Base-by-base conservation (phyloP, 30 jellyfish, hydroid and myxozoan genomes). In the Aurelia sp. region DNA sequence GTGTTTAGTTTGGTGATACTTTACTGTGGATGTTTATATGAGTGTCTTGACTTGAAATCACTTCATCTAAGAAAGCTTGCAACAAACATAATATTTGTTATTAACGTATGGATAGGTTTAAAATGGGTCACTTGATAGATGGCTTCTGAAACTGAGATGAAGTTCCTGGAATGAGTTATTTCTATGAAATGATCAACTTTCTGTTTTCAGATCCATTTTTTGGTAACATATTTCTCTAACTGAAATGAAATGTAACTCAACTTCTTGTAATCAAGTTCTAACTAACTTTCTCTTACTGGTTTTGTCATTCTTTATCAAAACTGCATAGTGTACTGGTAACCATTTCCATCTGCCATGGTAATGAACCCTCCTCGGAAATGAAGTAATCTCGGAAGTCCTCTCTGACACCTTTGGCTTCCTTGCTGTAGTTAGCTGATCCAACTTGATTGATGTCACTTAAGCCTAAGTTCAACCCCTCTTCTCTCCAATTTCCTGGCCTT, bases 401-500 rank as follows among this genome's bases (percentile, higher is more conserved):
- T 57, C 92, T 53, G 21, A 91, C 96, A 31, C 61, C 74, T 84
- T 76, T 85, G 53, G 97, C 97, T 76, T 75, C 90, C 27, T 76
- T 51, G 75, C 88, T 60, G 59, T 75, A 76, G 72, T 84, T 91
- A 27, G 71, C 71, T 20, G 96, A 84, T 51, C 96, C 97, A 58
- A 82, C 48, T 44, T 72, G 81, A 33, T 53, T 76, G 74, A 65
- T 73, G n/a, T 48, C 79, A 63, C 10, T 68, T 59, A 78, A 30
- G 79, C 91, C 91, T 51, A 24, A 55, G 89, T 58, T 76, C 40
- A 79, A 82, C 40, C 41, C 94, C 83, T 76, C 91, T 16, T 69
- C 82, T 63, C 70, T 87, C 97, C 97, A 88, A 40, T 82, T 89
- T 44, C 97, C 97, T n/a, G 88, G 72, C 73, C 88, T 88, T 89